These are phyloP conservation scores for Sesia bembeciformis DNA, from an alignment of 2,888 invertebrate genomes.

Conservation along the genomic window DNA sequence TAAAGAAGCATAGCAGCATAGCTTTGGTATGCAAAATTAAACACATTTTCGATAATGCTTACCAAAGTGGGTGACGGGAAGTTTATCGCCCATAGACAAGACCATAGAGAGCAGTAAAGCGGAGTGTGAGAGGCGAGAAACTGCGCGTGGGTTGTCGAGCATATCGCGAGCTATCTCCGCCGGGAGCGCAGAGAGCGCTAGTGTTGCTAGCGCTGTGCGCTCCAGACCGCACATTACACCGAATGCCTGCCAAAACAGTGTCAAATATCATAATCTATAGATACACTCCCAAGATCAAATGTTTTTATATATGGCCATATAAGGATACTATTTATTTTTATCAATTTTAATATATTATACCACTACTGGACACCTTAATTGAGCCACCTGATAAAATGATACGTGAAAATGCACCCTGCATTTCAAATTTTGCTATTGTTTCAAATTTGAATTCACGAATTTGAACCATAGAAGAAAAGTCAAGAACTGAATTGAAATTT, in stretches of 20 bases:
- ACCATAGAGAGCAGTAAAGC: conserved; percentile 90
- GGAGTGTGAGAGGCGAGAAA: conserved; percentile 87
- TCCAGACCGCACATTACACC: conserved; percentile 91
- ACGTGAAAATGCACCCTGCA: too few species aligned
- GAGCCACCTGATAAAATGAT: too few species aligned
- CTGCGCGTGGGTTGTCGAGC: conserved; percentile 84
- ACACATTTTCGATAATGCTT: conserved; percentile 12
- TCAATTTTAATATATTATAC: background rate
- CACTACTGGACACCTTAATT: too few species aligned
- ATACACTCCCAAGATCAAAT: too few species aligned
- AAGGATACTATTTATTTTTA: background rate
- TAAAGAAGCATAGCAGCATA: too few species aligned
- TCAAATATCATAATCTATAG: background rate
- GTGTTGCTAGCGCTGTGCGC: conserved; percentile 84
- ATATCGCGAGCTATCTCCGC: conserved; percentile 92
- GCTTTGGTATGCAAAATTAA: too few species aligned
- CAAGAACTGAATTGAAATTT: background rate
- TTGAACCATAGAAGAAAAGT: background rate
- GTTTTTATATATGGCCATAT: too few species aligned
- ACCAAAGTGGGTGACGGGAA: conserved; percentile 94
- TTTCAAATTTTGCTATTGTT: too few species aligned
- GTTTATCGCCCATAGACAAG: conserved; percentile 90
- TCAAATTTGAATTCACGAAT: too few species aligned
- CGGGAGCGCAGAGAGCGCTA: conserved; percentile 91
- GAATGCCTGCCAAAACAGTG: conserved; percentile 77